phyloP scores from a whole-genome alignment of 2,113 vertebrate genomes.

The Dasypus novemcinctus region DNA sequence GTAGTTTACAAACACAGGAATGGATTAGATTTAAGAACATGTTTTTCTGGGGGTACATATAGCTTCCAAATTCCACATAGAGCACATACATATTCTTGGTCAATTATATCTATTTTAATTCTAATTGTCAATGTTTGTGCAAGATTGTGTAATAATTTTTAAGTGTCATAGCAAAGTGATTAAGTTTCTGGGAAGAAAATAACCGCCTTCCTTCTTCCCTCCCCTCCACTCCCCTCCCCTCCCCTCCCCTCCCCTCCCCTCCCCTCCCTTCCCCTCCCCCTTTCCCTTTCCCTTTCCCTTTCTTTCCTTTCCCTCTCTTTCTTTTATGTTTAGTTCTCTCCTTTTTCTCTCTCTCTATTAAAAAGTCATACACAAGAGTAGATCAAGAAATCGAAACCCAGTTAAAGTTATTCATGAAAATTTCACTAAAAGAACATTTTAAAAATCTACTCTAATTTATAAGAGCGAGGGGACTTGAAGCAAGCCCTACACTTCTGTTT shows the following conservation, averaged over 20 bases:
- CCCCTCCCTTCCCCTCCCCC: neutral
- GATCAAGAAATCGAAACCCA: conserved; percentile 44
- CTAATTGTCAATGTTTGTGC: neutral
- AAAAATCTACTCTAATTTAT: conserved; percentile 61
- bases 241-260: neutral
- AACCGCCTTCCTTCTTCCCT: neutral
- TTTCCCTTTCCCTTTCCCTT: no score
- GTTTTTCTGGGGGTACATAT: no score
- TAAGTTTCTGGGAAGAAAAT: neutral
- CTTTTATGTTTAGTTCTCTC: conserved; percentile 18
- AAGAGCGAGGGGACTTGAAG: conserved; percentile 57
- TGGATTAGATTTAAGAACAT: no score
- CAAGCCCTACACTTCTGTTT: conserved; percentile 20
- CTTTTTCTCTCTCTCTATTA: conserved; percentile 19
- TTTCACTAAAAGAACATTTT: conserved; percentile 63
- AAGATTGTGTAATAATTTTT: neutral
- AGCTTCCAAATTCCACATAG: neutral
- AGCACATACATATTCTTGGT: neutral
- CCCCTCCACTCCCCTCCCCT: neutral
- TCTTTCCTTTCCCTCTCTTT: neutral
- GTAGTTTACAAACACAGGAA: no score
- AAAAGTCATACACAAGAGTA: conserved; percentile 9
- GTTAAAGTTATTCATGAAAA: conserved; percentile 76
- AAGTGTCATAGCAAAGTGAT: neutral
- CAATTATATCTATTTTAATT: neutral